Conservation (phyloP, 2,113 vertebrate genomes). For the Megalops atlanticus region DNA sequence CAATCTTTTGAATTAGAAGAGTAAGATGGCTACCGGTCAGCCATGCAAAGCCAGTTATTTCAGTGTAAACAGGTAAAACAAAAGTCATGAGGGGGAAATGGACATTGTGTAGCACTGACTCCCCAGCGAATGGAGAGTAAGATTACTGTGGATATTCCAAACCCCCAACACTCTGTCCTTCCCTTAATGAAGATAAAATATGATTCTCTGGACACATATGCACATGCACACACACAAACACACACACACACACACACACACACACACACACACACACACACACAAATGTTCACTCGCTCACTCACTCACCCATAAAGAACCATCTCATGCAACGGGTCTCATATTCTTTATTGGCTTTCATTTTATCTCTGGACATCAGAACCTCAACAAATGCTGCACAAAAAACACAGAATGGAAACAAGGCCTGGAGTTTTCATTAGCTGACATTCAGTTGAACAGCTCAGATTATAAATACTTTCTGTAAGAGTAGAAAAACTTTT, state of each 20-base stretch:
- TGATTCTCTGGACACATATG: not conserved
- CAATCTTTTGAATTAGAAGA: too few relatives aligned
- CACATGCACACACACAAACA: not conserved
- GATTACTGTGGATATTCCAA: too few relatives aligned
- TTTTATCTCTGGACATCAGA: conserved; percentile 77
- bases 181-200: too few relatives aligned
- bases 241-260: not conserved
- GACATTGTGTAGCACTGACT: too few relatives aligned
- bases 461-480: conserved; percentile 89
- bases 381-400: conserved; percentile 90
- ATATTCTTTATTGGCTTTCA: conserved; percentile 88
- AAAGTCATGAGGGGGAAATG: too few relatives aligned
- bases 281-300: not conserved
- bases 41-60: too few relatives aligned
- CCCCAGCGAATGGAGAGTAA: too few relatives aligned
- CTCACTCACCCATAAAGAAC: not conserved
- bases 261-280: not conserved
- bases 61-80: too few relatives aligned
- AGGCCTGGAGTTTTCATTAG: conserved; percentile 76
- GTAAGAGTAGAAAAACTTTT: conserved; percentile 91
- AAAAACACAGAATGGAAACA: conserved; percentile 70
- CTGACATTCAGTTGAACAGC: conserved; percentile 85
- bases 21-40: too few relatives aligned
- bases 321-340: conserved; percentile 51
- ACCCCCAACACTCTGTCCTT: too few relatives aligned